Percentiles rank a stretch among this genome's conserved stretches.
Conservation (phyloP, 2,888 invertebrate genomes). For the Adineta ricciae region DNA sequence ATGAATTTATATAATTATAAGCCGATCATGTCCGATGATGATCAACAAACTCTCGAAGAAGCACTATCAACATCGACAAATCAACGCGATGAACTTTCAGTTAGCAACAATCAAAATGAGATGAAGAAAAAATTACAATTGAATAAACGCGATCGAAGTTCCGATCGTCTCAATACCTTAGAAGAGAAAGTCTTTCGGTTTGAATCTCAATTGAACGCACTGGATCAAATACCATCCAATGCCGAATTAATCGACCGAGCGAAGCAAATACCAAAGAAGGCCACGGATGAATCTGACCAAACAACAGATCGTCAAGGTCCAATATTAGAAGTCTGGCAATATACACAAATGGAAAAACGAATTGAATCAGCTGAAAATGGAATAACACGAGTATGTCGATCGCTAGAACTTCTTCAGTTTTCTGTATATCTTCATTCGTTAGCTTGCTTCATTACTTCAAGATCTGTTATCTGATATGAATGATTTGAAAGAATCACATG, state of each 20-base stretch:
- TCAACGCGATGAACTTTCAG: neutral
- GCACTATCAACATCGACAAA: neutral
- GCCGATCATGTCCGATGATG: neutral
- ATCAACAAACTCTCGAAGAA: slow-evolving; percentile 12
- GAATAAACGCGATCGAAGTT: slow-evolving; percentile 14
- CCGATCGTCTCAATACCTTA: slow-evolving; percentile 23
- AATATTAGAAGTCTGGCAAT: slow-evolving; percentile 32
- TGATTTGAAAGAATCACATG: slow-evolving; percentile 29
- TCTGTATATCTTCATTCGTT: neutral
- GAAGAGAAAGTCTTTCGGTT: slow-evolving; percentile 32
- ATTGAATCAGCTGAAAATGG: slow-evolving; percentile 33
- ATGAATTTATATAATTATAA: slow-evolving; percentile 31
- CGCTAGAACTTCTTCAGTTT: neutral
- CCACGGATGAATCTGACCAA: neutral
- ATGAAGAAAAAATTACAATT: neutral
- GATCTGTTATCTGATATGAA: slow-evolving; percentile 29
- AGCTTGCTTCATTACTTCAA: slow-evolving; percentile 33
- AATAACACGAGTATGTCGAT: slow-evolving; percentile 24
- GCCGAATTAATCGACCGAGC: slow-evolving; percentile 27
- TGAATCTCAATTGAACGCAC: slow-evolving; percentile 26
- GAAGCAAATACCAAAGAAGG: neutral
- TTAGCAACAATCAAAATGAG: neutral
- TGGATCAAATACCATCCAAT: slow-evolving; percentile 30
- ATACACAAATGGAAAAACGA: slow-evolving; percentile 33
- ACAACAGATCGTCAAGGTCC: neutral